Conservation (phyloP, 2,797 vertebrate genomes). For the Acipenser transmontanus region DNA sequence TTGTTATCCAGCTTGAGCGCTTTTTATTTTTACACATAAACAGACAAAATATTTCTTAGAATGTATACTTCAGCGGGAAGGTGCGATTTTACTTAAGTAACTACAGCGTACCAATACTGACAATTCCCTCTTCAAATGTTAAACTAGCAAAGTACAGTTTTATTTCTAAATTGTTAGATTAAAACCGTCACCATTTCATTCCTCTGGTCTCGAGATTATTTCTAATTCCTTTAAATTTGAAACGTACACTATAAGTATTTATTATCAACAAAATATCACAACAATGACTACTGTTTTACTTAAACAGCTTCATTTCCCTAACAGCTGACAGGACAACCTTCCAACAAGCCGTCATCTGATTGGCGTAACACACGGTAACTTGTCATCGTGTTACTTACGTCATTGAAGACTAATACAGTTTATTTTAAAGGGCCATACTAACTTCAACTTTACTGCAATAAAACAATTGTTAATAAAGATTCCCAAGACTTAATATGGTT, state of each 20-base stretch:
- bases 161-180: too few species aligned
- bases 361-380: background rate
- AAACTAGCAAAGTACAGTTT: background rate
- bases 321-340: constrained; percentile 13
- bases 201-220: constrained; percentile 35
- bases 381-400: too few species aligned
- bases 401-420: too few species aligned
- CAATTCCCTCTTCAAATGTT: background rate
- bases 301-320: constrained; percentile 6
- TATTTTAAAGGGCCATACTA: too few species aligned
- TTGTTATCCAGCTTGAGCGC: constrained; percentile 63
- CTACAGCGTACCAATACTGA: background rate
- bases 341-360: constrained; percentile 11
- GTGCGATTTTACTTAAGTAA: background rate
- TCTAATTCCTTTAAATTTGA: constrained; percentile 39
- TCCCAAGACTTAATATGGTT: too few species aligned
- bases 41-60: background rate
- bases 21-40: constrained; percentile 13
- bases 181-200: too few species aligned
- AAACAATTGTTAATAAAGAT: too few species aligned
- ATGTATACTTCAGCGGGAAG: background rate
- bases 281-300: background rate
- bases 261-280: background rate
- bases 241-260: constrained; percentile 33
- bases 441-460: too few species aligned